Evolutionary conservation across 2,113 vertebrate species (phyloP).

Genomic region (Ceyx cyanopectus): DNA sequence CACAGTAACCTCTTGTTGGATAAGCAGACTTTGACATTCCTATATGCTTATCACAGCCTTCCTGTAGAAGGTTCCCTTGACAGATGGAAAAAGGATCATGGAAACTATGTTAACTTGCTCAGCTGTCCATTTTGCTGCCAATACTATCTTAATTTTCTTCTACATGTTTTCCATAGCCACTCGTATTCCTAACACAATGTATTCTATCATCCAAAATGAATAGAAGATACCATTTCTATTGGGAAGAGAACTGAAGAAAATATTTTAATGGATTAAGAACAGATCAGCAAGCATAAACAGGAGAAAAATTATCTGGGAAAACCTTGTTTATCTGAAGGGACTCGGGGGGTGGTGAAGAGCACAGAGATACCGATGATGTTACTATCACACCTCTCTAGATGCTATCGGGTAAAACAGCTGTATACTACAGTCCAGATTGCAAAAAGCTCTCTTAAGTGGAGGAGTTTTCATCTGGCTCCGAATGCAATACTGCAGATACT

Average conservation of each 20-base stretch:
- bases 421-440: neutral
- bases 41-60: conserved; percentile 1
- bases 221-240: neutral
- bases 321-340: neutral
- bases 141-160: neutral
- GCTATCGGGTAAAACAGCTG: neutral
- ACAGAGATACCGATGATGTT: neutral
- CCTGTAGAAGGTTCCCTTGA: neutral
- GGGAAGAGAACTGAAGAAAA: neutral
- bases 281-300: neutral
- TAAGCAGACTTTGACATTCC: neutral
- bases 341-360: neutral
- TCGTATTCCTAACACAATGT: neutral
- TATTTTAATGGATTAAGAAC: neutral
- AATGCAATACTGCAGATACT: neutral
- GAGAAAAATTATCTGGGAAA: neutral
- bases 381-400: neutral
- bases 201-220: neutral
- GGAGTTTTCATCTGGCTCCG: neutral
- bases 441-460: neutral
- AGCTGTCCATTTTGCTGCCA: neutral
- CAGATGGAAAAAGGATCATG: neutral
- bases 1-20: neutral
- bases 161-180: neutral
- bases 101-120: conserved; percentile 25